These are phyloP conservation scores for Baccha elongata DNA, from an alignment of 2,888 invertebrate species.

Conservation along the genomic window DNA sequence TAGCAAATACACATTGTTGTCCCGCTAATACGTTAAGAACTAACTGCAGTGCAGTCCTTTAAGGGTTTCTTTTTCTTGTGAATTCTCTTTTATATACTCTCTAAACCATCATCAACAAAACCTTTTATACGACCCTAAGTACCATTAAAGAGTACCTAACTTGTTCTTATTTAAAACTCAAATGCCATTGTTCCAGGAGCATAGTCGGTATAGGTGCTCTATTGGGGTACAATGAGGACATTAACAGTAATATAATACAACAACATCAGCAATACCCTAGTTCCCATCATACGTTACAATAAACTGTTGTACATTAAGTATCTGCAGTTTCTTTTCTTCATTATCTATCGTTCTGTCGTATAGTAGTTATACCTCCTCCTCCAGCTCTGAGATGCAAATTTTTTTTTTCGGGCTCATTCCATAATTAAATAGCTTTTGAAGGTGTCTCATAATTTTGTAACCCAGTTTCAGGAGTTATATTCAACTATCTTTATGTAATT, in stretches of 20 bases:
- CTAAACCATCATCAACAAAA: slow-evolving; percentile 22
- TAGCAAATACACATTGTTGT: neutral
- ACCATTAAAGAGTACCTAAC: slow-evolving; percentile 21
- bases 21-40: neutral
- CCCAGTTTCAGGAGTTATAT: slow-evolving; percentile 64
- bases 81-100: neutral
- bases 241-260: slow-evolving; percentile 39
- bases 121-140: slow-evolving; percentile 8
- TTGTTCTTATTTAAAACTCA: slow-evolving; percentile 46
- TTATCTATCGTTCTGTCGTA: neutral
- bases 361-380: too few relatives aligned
- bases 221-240: slow-evolving; percentile 53
- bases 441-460: slow-evolving; percentile 72
- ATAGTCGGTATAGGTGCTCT: slow-evolving; percentile 20
- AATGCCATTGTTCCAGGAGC: slow-evolving; percentile 47
- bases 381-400: neutral
- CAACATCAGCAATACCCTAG: slow-evolving; percentile 49
- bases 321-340: slow-evolving; percentile 64
- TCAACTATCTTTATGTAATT: slow-evolving; percentile 66
- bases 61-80: slow-evolving; percentile 1
- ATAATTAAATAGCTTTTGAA: slow-evolving; percentile 72
- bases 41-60: slow-evolving; percentile 19
- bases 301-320: slow-evolving; percentile 65
- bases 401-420: slow-evolving; percentile 48
- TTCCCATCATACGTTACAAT: slow-evolving; percentile 67